Percentiles rank a stretch among this genome's conserved stretches.
phyloP scores from a whole-genome alignment of 2,888 invertebrate genomes.

The Adineta ricciae region DNA sequence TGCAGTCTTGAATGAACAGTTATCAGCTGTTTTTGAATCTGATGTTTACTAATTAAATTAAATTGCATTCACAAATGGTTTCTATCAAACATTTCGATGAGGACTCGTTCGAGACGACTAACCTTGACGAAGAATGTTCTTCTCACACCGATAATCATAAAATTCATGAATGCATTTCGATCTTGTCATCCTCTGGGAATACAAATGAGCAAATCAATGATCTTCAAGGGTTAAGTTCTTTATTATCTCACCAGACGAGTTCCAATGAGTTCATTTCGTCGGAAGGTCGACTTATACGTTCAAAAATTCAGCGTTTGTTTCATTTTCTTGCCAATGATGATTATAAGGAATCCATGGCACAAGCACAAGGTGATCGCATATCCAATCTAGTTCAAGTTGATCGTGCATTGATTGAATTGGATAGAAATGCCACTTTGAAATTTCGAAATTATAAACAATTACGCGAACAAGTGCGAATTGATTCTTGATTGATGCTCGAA shows the following conservation, averaged over 20 bases:
- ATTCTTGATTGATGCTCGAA: no score
- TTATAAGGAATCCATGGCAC: neutral
- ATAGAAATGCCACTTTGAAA: slow-evolving; percentile 14
- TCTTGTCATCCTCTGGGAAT: neutral
- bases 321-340: neutral
- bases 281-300: neutral
- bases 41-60: neutral
- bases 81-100: neutral
- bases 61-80: no score
- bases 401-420: neutral
- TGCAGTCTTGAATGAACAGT: no score
- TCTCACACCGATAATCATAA: neutral
- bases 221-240: neutral
- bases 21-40: no score
- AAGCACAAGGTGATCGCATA: neutral
- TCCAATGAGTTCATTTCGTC: neutral
- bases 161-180: neutral
- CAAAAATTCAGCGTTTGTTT: neutral
- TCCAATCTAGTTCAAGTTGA: neutral
- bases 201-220: neutral
- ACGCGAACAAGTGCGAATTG: neutral
- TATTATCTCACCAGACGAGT: neutral
- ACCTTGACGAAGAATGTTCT: neutral
- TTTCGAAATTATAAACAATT: slow-evolving; percentile 23
- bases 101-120: neutral